Evolutionary conservation across 2,797 vertebrate genomes (phyloP).

Genomic region (Echiichthys vipera): DNA sequence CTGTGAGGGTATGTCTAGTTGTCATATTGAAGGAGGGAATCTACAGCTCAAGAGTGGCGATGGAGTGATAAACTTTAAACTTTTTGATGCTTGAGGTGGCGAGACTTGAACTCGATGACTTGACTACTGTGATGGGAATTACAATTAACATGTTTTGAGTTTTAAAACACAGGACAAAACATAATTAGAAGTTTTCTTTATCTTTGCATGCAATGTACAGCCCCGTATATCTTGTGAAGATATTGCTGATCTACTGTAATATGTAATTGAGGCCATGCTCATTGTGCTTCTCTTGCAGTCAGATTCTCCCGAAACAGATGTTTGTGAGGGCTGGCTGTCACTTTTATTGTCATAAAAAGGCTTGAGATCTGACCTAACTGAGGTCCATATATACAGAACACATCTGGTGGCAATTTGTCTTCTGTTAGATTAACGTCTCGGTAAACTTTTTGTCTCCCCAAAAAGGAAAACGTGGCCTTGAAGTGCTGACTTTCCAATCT

Average conservation of each 20-base stretch:
- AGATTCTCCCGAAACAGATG: conserved; percentile 41
- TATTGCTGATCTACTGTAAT: neutral
- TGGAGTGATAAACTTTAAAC: neutral
- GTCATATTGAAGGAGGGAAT: neutral
- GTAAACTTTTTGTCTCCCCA: conserved; percentile 47
- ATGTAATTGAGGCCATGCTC: neutral
- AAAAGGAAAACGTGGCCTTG: conserved; percentile 55
- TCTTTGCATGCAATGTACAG: no score
- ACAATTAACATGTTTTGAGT: no score
- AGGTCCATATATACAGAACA: conserved; percentile 41
- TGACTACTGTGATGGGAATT: no score
- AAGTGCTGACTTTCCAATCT: conserved; percentile 71
- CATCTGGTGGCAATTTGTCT: conserved; percentile 73
- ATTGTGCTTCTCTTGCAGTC: neutral
- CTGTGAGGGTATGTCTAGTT: neutral
- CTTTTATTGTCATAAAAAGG: conserved; percentile 12
- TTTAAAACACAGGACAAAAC: no score
- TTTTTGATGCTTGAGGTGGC: neutral
- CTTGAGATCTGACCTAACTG: conserved; percentile 4
- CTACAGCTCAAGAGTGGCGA: neutral
- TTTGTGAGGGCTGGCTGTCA: conserved; percentile 23
- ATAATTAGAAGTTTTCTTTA: no score
- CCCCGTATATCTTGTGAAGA: no score
- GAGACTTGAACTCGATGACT: no score
- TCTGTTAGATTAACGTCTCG: conserved; percentile 44